Evolutionary conservation across 2,113 vertebrate species (phyloP).

Genomic region (Promerops cafer): DNA sequence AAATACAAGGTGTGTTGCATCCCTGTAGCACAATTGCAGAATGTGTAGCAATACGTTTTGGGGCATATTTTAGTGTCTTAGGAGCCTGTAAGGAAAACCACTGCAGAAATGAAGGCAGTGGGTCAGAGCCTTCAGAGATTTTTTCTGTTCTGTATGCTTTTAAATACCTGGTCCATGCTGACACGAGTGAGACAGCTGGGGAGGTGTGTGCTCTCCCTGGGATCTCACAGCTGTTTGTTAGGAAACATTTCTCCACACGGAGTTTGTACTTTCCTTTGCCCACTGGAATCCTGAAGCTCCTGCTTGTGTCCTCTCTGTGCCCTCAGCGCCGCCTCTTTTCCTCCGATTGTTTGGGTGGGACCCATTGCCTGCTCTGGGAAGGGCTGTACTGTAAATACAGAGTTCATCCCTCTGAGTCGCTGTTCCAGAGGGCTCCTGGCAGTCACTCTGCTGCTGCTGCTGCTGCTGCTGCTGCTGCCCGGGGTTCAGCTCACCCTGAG

Average conservation of each 20-base stretch:
- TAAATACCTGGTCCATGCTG: not conserved
- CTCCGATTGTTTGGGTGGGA: not conserved
- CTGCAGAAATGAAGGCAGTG: not conserved
- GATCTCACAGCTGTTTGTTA: not conserved
- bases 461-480: not conserved
- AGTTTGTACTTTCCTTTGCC: not conserved
- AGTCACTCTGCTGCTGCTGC: not conserved
- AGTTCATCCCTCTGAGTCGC: accelerated
- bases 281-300: not conserved
- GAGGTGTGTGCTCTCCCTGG: not conserved
- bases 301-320: not conserved
- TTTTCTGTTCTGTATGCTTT: not conserved
- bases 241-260: not conserved
- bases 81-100: not conserved
- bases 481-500: not conserved
- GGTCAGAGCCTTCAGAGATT: not conserved
- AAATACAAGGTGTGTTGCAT: not conserved
- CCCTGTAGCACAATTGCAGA: not conserved
- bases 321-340: not conserved
- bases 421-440: too few relatives aligned
- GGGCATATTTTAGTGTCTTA: not conserved
- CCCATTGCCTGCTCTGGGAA: not conserved
- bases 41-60: not conserved
- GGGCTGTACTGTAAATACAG: not conserved
- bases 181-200: not conserved